Evolutionary conservation across 2,888 invertebrate genomes (phyloP).

Genomic region (Vandiemenella viatica): DNA sequence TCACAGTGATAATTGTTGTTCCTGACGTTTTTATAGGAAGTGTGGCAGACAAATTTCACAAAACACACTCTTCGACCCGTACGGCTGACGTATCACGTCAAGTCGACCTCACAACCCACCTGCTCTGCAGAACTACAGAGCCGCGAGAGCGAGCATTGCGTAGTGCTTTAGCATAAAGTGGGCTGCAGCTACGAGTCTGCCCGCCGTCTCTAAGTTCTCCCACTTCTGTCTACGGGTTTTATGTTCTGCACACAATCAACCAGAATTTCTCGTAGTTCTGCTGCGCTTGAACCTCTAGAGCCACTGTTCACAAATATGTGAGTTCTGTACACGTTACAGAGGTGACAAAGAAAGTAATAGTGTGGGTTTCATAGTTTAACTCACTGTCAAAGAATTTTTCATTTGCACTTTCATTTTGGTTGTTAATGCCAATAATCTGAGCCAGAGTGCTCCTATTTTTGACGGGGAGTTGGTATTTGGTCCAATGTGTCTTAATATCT

Average conservation of each 20-base stretch:
- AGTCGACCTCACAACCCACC: too few species aligned
- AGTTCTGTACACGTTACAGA: constrained; percentile 9
- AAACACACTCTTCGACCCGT: constrained; percentile 11
- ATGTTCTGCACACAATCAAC: background rate
- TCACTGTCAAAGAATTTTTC: background rate
- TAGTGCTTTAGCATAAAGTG: background rate
- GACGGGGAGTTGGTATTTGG: background rate
- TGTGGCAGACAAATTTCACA: constrained; percentile 15
- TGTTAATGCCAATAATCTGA: too few species aligned
- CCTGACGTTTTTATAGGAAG: constrained; percentile 18
- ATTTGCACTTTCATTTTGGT: too few species aligned
- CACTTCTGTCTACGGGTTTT: background rate
- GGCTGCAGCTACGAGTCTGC: background rate
- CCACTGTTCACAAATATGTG: constrained; percentile 9
- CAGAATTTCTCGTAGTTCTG: background rate
- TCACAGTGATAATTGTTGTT: constrained; percentile 16
- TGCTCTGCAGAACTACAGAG: background rate
- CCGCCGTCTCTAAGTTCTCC: background rate
- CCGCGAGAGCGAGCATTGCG: background rate
- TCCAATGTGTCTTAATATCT: background rate
- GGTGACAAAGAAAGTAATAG: background rate
- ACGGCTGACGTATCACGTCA: constrained; percentile 6
- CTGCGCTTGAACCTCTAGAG: background rate
- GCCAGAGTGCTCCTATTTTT: too few species aligned
- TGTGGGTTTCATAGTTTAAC: background rate